Evolutionary conservation across 2,113 vertebrate genomes (phyloP), one percentile per base, ranked within the genome.

Genomic region (Taxidea taxus): DNA sequence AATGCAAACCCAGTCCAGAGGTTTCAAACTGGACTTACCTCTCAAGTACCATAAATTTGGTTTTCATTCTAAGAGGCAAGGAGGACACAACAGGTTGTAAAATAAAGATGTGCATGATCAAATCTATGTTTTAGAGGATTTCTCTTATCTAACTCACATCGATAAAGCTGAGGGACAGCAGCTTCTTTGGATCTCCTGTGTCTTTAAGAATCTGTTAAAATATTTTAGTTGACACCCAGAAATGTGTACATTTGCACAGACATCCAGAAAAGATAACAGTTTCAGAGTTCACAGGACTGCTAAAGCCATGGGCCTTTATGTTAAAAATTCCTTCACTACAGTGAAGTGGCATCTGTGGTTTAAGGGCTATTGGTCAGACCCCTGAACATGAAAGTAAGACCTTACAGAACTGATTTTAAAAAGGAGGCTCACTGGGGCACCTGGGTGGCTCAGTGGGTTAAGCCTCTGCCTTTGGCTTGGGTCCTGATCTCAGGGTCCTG

Each of bases 341-440:
- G 15, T 56, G 25, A 97, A 81, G 25, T 58, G 16, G 9, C 58
- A 42, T 96, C 37, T 82, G 78, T 8, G 62, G 10, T 64, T 77
- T 66, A 29, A 92, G 16, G 23, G 4, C 7, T 75, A 89, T 47
- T 29, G 31, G 14, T 49, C 44, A 93, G 20, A 49, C 2, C 0
- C 20, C 7, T 66, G 18, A 31, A 85, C 47, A 84, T 8, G 82
- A 86, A 78, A 90, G 72, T 25, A 64, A 64, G 25, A n/a, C 2
- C 6, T 51, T 12, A 80, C 0, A 49, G 34, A 60, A 62, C 66
- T 10, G 3, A 44, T 90, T 92, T 80, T 44, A 90, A 42, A 11
- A 83, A 84, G 12, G 5, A 7, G 3, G 0, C 0, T 60, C 18
- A 54, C 51, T 54, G 51, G 51, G 16, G 51, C 1, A 0, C 16